Evolutionary conservation across 2,797 vertebrate species (phyloP), one percentile per base, ranked within the genome.

Genomic region (Halcyon leucocephala): DNA sequence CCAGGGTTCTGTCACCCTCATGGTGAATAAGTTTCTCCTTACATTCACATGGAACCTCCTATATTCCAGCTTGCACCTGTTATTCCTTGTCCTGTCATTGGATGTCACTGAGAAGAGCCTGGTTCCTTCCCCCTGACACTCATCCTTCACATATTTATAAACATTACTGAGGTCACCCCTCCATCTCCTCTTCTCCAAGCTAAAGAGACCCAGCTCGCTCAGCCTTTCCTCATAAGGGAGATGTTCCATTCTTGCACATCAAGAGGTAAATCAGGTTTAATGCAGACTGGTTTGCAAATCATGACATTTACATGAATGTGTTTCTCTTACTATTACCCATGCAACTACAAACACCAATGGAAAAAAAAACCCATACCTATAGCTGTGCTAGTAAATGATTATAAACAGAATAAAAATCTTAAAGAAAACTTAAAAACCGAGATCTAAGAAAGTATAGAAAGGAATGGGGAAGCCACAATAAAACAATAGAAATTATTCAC

Each of bases 401-500:
- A 49, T 49, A 52, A 29, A 52, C 18, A 72, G 8, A 93, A 69
- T 57, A 69, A 82, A 89, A 80, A 66, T 44, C 24, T 70, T 19
- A 84, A 57, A 49, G 21, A 2, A 70, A 71, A 76, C 29, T 37
- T 61, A 2, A 79, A 89, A 83, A 61, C 31, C 14, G 69, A 66
- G 12, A 28, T 51, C 26, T 62, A 49, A 82, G 88, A 76, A 14
- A 62, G 4, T 9, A 62, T 4, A 79, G 41, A 65, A 89, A 31
- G 3, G 5, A 16, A 54, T 42, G n/a, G 16, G 14, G n/a, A 89
- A 82, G 39, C 25, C 19, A 54, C 0, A 0, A 61, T 1, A 52
- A 16, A 89, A 61, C 20, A 57, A 57, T 1, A 55, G 10, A 73
- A 88, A 78, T 3, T 52, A 10, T 71, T 67, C 28, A 14, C 69